A percentile compares a stretch with the other conserved stretches of the same genome.
phyloP scores from a whole-genome alignment of 37 sponge, comb jelly and placozoan species.

The Bolinopsis microptera region DNA sequence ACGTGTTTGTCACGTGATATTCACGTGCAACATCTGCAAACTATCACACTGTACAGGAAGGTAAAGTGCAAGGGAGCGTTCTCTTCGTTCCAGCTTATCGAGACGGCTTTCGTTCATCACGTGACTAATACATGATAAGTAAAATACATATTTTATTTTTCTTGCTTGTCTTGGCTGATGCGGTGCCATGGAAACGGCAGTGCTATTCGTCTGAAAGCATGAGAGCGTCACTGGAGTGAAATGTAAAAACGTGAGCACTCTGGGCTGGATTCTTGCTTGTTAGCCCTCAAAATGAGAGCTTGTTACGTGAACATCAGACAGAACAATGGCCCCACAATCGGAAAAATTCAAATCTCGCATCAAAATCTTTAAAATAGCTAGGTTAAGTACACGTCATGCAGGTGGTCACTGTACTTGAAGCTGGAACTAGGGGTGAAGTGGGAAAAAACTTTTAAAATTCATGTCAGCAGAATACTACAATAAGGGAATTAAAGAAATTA shows the following conservation, averaged over 20 bases:
- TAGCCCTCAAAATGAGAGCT: background rate
- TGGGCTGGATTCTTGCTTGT: background rate
- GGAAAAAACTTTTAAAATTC: too few species aligned
- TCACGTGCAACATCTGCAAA: background rate
- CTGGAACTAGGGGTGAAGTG: too few species aligned
- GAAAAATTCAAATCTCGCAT: background rate
- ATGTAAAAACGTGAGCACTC: conserved; percentile 41
- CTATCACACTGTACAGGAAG: background rate
- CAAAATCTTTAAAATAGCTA: background rate
- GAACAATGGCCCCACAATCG: background rate
- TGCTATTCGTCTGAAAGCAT: background rate
- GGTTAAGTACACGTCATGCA: background rate
- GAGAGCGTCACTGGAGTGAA: too few species aligned
- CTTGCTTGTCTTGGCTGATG: conserved; percentile 41
- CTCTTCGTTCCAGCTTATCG: background rate
- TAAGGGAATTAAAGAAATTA: too few species aligned
- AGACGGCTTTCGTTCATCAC: background rate
- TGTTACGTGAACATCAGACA: background rate
- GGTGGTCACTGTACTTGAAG: too few species aligned
- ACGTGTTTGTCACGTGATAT: background rate
- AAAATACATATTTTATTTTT: conserved; percentile 63
- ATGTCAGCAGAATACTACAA: too few species aligned
- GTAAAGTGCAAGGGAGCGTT: background rate
- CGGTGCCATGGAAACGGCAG: conserved; percentile 12
- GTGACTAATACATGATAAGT: conserved; percentile 58